Base-by-base conservation (phyloP, 2,113 vertebrate genomes). In the Numenius arquata region DNA sequence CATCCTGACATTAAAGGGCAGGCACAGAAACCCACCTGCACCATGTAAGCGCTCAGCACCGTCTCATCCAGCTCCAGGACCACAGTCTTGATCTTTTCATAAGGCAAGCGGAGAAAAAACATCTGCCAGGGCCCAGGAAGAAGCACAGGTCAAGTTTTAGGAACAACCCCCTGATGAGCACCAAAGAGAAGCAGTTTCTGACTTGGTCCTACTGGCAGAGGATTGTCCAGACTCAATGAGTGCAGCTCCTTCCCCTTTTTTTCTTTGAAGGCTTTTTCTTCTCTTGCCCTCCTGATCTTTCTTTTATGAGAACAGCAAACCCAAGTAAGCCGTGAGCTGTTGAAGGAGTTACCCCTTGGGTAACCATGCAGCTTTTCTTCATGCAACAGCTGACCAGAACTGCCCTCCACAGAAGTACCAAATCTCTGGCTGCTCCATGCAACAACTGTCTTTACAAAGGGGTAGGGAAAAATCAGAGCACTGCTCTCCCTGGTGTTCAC, bases 211-310 rank as follows among this genome's bases (percentile, higher is more conserved):
- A 98, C 98, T 98, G 95, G 99, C 99, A 99, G 43, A 99, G 98
- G 94, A 98, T 98, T 99, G 99, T 99, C 99, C 30, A 95, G 68
- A 93, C 99, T 98, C 74, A 99, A 77, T 40, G 99, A 95, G 90
- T 98, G 99, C 81, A 99, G 97, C 96, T 99, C 99, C 94, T 99
- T 99, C 58, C 98, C 98, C 98, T 89, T 99, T 99, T 99, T 98
- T 99, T 99, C 97, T 99, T 99, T 82, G 98, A 98, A 23, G 72
- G 25, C 92, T 99, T 99, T 83, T 98, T 97, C 27, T 99, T 98
- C 45, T 98, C 98, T 62, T 91, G 15, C 95, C 97, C 52, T 98
- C 98, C 58, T 98, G 98, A 45, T 98, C 98, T 89, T 98, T 99
- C 95, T 99, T 99, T 90, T 96, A 98, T 98, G 65, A 66, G 45